Evolutionary conservation across 2,113 vertebrate genomes (phyloP), one percentile per base, ranked within the genome.

Genomic region (Malurus elegans): DNA sequence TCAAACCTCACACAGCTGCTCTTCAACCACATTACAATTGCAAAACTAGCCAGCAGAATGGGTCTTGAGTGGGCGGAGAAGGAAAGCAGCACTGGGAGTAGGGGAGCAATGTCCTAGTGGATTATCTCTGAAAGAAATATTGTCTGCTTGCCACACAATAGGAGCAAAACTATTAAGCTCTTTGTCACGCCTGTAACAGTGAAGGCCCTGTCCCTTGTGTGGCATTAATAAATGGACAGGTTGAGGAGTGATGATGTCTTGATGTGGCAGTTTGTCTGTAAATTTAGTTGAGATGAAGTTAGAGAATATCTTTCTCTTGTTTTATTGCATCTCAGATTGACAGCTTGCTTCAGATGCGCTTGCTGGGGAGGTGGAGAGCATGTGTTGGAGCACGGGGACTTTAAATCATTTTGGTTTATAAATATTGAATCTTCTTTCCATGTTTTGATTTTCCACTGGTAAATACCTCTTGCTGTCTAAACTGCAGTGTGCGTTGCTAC

Each of bases 111-210:
- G 44, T 69, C 50, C 57, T 36, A 0, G 10, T 47, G 42, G 53
- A 34, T 88, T 71, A 67, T 50, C 4, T 65, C 14, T 23, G 72
- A 34, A 69, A 29, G 65, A 92, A 79, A n/a, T 38, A 66, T 0
- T 58, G 25, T n/a, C 56, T 83, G 38, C 45, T 48, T 74, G 31
- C 19, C 0, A 0, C 44, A 47, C 26, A 69, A 8, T 1, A 32
- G 75, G 50, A 72, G 53, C 9, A 15, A 56, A 72, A 9, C 48
- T 14, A 1, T 75, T 11, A 10, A 88, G 34, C 8, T 64, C 29
- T 58, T 75, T 26, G 57, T 79, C 82, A 58, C 0, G 0, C 38
- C 29, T 4, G 4, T 18, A 64, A 2, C 15, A 28, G 31, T 1
- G 61, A 45, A 45, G 48, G 38, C 23, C 31, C n/a, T 28, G 53